A percentile compares a stretch with the other conserved stretches of the same genome.
Conservation (phyloP, 35 echinoderm and acorn worm genomes). For the Apostichopus californicus region DNA sequence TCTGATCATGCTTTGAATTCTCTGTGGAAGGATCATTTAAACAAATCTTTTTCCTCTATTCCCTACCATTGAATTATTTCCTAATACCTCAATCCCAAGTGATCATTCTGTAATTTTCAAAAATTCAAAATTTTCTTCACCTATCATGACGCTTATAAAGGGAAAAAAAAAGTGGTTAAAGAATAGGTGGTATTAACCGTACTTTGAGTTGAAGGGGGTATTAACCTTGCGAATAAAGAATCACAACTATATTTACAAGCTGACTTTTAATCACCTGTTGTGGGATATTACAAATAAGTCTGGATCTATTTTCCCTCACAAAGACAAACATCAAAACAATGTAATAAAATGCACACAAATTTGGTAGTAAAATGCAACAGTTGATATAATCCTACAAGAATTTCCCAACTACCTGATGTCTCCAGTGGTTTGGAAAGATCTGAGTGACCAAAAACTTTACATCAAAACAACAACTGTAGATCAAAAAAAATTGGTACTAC, state of each 20-base stretch:
- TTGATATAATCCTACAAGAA: constrained; percentile 8
- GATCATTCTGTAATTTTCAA: too few species aligned
- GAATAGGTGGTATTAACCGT: background rate
- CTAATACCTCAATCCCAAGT: too few species aligned
- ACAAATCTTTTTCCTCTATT: too few species aligned
- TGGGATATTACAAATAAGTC: constrained; percentile 35
- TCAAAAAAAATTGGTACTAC: background rate
- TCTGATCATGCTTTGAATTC: too few species aligned
- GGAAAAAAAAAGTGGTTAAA: background rate
- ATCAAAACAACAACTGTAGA: constrained; percentile 33
- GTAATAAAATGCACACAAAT: constrained; percentile 41
- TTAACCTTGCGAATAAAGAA: background rate
- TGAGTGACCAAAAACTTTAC: constrained; percentile 19
- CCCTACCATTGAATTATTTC: too few species aligned
- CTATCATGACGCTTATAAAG: background rate
- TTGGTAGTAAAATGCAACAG: constrained; percentile 40
- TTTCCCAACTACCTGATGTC: background rate
- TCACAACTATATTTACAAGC: background rate
- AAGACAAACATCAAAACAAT: constrained; percentile 47
- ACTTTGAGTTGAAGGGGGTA: background rate
- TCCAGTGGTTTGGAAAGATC: constrained; percentile 14
- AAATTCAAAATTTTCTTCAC: too few species aligned
- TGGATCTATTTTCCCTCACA: constrained; percentile 3
- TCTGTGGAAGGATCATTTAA: too few species aligned
- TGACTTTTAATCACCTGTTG: constrained; percentile 29